Percentiles rank a stretch among this genome's conserved stretches.
Evolutionary conservation across 2,888 invertebrate species (phyloP).

Genomic region (Anagyrus pseudococci): DNA sequence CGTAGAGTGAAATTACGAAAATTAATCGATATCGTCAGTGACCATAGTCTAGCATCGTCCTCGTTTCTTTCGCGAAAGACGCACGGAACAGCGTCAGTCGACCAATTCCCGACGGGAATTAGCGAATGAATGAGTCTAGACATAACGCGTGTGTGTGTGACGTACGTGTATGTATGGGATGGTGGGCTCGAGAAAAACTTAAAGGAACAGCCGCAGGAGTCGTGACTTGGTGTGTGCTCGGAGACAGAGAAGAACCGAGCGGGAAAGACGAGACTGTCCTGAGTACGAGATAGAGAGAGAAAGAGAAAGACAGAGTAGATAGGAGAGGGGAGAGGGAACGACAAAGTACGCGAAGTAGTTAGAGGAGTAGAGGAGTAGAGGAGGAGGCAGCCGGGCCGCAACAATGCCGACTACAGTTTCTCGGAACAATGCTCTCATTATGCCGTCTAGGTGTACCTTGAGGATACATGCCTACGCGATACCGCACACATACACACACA

Average conservation of each 20-base stretch:
- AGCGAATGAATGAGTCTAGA: slow-evolving; percentile 41
- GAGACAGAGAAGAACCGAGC: slow-evolving; percentile 5
- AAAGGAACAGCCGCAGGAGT: too few relatives aligned
- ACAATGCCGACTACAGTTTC: slow-evolving; percentile 58
- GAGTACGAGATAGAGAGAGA: not conserved
- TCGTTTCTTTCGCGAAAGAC: too few relatives aligned
- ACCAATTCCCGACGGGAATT: slow-evolving; percentile 45
- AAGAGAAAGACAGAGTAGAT: not conserved
- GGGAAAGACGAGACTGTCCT: not conserved
- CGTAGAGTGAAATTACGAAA: too few relatives aligned
- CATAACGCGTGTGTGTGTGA: too few relatives aligned
- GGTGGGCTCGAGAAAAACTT: not conserved
- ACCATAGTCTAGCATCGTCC: too few relatives aligned
- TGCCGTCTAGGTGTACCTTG: slow-evolving; percentile 50
- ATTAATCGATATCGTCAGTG: too few relatives aligned
- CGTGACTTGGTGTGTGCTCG: not conserved
- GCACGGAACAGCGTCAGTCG: too few relatives aligned
- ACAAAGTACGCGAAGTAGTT: slow-evolving; percentile 27
- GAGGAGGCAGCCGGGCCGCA: slow-evolving; percentile 48
- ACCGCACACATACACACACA: not conserved
- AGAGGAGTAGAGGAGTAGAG: too few relatives aligned
- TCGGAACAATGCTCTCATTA: slow-evolving; percentile 60
- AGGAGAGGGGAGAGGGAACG: slow-evolving; percentile 12
- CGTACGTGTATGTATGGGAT: too few relatives aligned
- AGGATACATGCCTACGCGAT: slow-evolving; percentile 41